A percentile compares a stretch with the other conserved stretches of the same genome.
phyloP scores from a whole-genome alignment of 2,888 invertebrate species.

The Lathronympha strigana region DNA sequence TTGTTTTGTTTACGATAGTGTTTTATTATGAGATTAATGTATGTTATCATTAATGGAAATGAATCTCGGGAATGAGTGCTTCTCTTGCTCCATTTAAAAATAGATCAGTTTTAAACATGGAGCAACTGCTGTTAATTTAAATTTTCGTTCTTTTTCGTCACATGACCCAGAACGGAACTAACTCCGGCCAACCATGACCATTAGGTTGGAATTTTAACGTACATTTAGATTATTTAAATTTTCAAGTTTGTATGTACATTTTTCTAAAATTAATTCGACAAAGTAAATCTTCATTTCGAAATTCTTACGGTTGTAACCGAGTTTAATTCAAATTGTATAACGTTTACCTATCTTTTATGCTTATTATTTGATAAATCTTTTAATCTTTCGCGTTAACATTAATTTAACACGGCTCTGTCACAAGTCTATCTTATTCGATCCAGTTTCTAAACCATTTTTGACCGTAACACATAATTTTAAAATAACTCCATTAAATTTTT shows the following conservation, averaged over 20 bases:
- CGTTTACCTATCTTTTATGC: not conserved
- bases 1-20: not conserved
- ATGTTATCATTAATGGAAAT: too few relatives aligned
- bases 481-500: too few relatives aligned
- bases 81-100: too few relatives aligned
- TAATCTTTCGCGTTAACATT: not conserved
- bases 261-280: not conserved
- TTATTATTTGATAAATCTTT: not conserved
- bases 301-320: not conserved
- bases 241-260: too few relatives aligned
- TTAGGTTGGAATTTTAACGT: too few relatives aligned
- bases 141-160: too few relatives aligned
- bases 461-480: not conserved
- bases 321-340: not conserved
- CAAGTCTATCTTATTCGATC: conserved; percentile 10
- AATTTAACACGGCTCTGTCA: conserved; percentile 4
- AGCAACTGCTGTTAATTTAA: too few relatives aligned
- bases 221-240: too few relatives aligned
- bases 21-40: not conserved
- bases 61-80: not conserved
- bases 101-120: too few relatives aligned
- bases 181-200: too few relatives aligned
- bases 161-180: too few relatives aligned
- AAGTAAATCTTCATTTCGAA: too few relatives aligned
- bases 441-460: conserved; percentile 6